Evolutionary conservation across 1,140 invertebrate species (phyloP).

Genomic region (Plodia interpunctella): DNA sequence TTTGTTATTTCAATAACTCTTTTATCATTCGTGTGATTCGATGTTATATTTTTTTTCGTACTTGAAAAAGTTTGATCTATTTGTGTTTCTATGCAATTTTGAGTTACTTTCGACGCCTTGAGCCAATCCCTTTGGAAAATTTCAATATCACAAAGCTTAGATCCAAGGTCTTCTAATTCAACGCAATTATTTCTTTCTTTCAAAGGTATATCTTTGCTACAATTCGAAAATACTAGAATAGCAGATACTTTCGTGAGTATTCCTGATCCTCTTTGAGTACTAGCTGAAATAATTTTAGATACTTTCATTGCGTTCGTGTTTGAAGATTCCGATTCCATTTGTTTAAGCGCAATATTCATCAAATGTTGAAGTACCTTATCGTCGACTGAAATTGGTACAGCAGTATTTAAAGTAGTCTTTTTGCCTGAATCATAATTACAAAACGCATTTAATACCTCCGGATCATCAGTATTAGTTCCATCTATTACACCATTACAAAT

Average conservation of each 20-base stretch:
- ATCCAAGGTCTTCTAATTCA: slow-evolving; percentile 30
- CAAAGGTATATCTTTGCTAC: slow-evolving; percentile 33
- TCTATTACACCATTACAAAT: slow-evolving; percentile 54
- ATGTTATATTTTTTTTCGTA: slow-evolving; percentile 10
- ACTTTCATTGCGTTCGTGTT: slow-evolving; percentile 35
- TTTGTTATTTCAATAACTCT: slow-evolving; percentile 37
- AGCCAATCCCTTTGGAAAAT: slow-evolving; percentile 39
- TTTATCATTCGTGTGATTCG: slow-evolving; percentile 28
- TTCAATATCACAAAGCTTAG: slow-evolving; percentile 44
- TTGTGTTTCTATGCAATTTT: slow-evolving; percentile 35
- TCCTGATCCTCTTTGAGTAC: slow-evolving; percentile 36
- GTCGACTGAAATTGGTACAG: slow-evolving; percentile 29
- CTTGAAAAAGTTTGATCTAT: slow-evolving; percentile 33
- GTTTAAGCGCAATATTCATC: slow-evolving; percentile 32
- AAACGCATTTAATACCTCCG: slow-evolving; percentile 41
- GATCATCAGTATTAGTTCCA: slow-evolving; percentile 23
- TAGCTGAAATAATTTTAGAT: slow-evolving; percentile 40
- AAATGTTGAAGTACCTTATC: slow-evolving; percentile 40
- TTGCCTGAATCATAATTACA: slow-evolving; percentile 36
- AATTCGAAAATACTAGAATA: slow-evolving; percentile 39
- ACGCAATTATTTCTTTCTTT: slow-evolving; percentile 37
- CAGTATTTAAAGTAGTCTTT: slow-evolving; percentile 16
- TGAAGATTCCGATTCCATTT: slow-evolving; percentile 44
- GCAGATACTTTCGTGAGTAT: slow-evolving; percentile 41
- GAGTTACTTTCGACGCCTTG: slow-evolving; percentile 36